Percentiles rank a stretch among this genome's conserved stretches.
These are phyloP conservation scores for Sakesphorus luctuosus DNA, from an alignment of 2,113 vertebrate species.

Conservation along the genomic window DNA sequence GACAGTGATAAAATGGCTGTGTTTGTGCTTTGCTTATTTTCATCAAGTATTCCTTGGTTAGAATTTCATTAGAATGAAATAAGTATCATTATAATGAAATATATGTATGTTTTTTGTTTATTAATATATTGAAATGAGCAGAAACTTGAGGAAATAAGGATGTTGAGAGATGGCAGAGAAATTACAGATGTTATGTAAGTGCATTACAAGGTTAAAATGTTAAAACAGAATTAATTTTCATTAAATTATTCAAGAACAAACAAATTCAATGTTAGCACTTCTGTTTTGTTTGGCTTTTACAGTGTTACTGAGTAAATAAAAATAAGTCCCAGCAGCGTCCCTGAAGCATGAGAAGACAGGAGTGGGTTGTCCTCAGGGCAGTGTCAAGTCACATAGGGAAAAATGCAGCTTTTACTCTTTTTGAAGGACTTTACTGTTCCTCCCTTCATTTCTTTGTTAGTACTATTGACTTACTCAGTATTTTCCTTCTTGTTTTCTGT, in stretches of 20 bases:
- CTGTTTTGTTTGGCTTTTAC: neutral
- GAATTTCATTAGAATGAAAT: neutral
- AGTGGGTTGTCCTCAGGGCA: neutral
- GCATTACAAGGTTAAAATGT: neutral
- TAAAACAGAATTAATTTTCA: neutral
- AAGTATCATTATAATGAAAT: too few relatives aligned
- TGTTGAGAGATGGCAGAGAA: neutral
- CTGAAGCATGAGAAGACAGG: neutral
- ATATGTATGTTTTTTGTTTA: neutral
- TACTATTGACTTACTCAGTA: neutral
- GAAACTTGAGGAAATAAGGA: neutral
- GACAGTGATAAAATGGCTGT: neutral
- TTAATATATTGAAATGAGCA: neutral
- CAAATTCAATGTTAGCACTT: neutral
- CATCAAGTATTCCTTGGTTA: neutral
- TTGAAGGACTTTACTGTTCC: neutral
- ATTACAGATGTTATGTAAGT: neutral
- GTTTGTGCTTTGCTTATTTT: neutral
- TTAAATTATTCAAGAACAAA: neutral
- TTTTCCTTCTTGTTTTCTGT: neutral
- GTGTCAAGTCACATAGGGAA: neutral
- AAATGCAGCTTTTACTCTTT: neutral
- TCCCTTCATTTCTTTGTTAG: neutral
- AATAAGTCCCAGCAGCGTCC: rapidly evolving
- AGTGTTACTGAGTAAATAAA: neutral